Percentiles rank a stretch among this genome's conserved stretches.
phyloP scores from a whole-genome alignment of 1,140 invertebrate species.

The Diploscapter pachys region DNA sequence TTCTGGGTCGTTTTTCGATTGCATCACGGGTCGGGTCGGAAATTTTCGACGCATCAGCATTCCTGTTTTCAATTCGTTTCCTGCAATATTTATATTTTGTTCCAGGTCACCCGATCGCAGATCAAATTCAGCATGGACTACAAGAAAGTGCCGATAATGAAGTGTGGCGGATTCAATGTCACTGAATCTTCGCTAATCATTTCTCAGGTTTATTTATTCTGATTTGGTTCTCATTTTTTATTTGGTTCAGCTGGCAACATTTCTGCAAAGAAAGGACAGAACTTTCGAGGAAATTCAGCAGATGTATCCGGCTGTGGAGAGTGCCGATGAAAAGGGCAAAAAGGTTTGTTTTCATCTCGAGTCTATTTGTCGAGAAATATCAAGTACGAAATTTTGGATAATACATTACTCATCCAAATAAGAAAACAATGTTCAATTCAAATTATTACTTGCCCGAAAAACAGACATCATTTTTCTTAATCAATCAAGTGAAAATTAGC shows the following conservation, averaged over 20 bases:
- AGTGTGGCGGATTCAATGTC: slow-evolving; percentile 65
- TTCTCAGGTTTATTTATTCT: slow-evolving; percentile 63
- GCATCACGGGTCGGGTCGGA: no score
- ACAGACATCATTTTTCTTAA: neutral
- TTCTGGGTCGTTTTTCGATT: no score
- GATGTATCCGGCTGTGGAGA: slow-evolving; percentile 75
- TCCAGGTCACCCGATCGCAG: slow-evolving; percentile 72
- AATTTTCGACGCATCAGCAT: no score
- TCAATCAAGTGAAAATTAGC: neutral
- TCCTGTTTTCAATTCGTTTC: no score
- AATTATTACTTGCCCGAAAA: no score
- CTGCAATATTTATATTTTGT: no score
- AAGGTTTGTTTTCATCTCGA: neutral
- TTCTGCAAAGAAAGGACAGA: slow-evolving; percentile 68
- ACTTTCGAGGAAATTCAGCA: slow-evolving; percentile 72
- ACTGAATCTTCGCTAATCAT: slow-evolving; percentile 91
- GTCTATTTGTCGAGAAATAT: neutral
- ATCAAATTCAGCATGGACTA: slow-evolving; percentile 84
- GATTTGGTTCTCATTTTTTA: neutral
- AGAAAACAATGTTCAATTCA: no score
- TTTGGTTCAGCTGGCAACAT: slow-evolving; percentile 69
- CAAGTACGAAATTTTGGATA: no score
- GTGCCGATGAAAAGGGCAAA: slow-evolving; percentile 60
- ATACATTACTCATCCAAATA: no score
- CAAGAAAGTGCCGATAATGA: slow-evolving; percentile 69